Conservation (phyloP, 30 jellyfish, hydroid and myxozoan genomes). For the Aurelia sp. region DNA sequence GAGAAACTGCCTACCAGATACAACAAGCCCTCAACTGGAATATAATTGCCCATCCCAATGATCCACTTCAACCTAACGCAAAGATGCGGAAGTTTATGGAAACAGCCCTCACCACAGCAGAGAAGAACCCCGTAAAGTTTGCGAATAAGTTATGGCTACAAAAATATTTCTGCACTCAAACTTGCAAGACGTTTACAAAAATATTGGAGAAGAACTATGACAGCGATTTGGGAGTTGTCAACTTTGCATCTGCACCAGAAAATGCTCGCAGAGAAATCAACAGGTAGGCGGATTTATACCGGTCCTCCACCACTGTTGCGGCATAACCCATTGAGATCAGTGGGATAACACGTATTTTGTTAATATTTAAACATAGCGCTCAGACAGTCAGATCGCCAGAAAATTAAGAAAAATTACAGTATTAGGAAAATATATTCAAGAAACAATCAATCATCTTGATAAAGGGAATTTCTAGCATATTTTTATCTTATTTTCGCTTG, state of each 20-base stretch:
- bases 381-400: too few species aligned
- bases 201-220: conserved; percentile 5
- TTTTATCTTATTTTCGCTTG: too few species aligned
- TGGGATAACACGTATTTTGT: too few species aligned
- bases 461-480: too few species aligned
- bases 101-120: conserved; percentile 10
- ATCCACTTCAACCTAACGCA: conserved; percentile 14
- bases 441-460: too few species aligned
- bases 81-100: conserved; percentile 30
- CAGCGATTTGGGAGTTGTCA: conserved; percentile 50
- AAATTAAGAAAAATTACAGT: too few species aligned
- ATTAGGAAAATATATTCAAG: too few species aligned
- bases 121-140: conserved; percentile 22
- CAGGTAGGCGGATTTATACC: background rate
- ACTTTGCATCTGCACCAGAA: conserved; percentile 45
- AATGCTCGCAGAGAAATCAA: conserved; percentile 41
- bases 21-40: conserved; percentile 59
- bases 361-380: too few species aligned
- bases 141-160: conserved; percentile 79
- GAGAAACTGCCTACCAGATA: conserved; percentile 58
- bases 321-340: too few species aligned
- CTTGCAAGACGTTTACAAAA: conserved; percentile 24
- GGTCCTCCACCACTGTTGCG: too few species aligned
- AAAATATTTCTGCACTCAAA: conserved; percentile 28
- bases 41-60: conserved; percentile 32